Base-by-base conservation (phyloP, 2,888 invertebrate genomes). In the Melieria crassipennis region DNA sequence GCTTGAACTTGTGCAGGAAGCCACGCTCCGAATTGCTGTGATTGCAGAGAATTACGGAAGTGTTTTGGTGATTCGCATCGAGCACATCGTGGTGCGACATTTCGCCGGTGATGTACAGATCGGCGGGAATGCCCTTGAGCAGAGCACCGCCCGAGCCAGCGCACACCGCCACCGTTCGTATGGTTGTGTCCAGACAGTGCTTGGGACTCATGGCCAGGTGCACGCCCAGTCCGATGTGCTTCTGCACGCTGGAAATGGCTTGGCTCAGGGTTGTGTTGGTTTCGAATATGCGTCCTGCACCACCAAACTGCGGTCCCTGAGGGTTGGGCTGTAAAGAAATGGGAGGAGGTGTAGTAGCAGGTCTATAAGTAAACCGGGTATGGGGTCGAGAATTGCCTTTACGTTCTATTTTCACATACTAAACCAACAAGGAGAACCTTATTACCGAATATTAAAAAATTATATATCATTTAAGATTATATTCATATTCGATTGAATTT, bases 11-110 rank as follows among this genome's bases (percentile, higher is more conserved):
- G 56, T 87, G 88, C 5, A 98, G 88, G 84, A 92, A 98, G 5
- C 97, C 97, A 74, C 98, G 89, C 86, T 98, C 98, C 0, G 97
- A 95, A 87, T 97, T 96, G 55, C 94, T 95, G 86, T 98, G 98
- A 85, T 97, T 97, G 75, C 95, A 95, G 16, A 98, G 88, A 80
- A 98, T 92, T 0, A 98, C 96, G 70, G 91, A 91, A 13, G 90
- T 90, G 46, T 93, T 93, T 69, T 89, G 91, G 79, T 96, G 95
- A 43, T 92, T 89, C 0, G 95, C 96, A 81, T 98, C 95, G 50
- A 98, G 89, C 1, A 97, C 87, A 77, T 98, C 97, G 82, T 98
- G 98, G 86, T 98, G 98, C 1, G 94, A 90, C 97, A 98, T 97
- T 89, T 98, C 98, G 7, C 91, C 94, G 13, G 97, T 97, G 50